A percentile compares a stretch with the other conserved stretches of the same genome.
Conservation (phyloP, 2,113 vertebrate genomes). For the Equus przewalskii region DNA sequence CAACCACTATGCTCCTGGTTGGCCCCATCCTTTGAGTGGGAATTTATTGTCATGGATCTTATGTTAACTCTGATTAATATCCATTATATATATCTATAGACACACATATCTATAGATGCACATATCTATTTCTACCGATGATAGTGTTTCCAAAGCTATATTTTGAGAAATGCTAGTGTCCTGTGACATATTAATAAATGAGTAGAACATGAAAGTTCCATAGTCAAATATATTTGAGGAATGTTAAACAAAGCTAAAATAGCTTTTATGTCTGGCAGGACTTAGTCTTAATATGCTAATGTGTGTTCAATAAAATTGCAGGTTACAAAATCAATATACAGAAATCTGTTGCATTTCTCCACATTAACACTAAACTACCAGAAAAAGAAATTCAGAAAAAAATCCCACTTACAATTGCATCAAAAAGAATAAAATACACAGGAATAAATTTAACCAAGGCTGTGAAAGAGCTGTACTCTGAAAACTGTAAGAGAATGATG, state of each 20-base stretch:
- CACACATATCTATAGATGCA: background rate
- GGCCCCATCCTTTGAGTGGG: background rate
- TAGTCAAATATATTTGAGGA: conserved; percentile 42
- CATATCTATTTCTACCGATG: background rate
- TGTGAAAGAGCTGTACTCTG: too few species aligned
- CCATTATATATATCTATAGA: background rate
- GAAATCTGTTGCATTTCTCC: too few species aligned
- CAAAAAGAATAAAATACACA: too few species aligned
- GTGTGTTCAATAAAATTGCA: background rate
- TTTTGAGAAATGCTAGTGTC: conserved; percentile 43
- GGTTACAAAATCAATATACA: too few species aligned
- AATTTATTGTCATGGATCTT: conserved; percentile 42
- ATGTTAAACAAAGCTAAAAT: conserved; percentile 44
- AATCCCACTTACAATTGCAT: too few species aligned
- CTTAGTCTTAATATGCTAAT: conserved; percentile 49
- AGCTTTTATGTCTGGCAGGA: conserved; percentile 43
- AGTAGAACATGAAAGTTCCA: conserved; percentile 43
- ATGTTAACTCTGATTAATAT: conserved; percentile 44
- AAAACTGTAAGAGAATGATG: too few species aligned
- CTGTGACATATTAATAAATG: conserved; percentile 38
- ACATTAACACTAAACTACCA: too few species aligned
- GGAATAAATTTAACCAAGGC: too few species aligned
- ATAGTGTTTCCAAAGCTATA: conserved; percentile 30
- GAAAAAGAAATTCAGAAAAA: too few species aligned
- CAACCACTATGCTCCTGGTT: too few species aligned